Conservation (phyloP, 2,113 vertebrate genomes). For the Noturus placidus region DNA sequence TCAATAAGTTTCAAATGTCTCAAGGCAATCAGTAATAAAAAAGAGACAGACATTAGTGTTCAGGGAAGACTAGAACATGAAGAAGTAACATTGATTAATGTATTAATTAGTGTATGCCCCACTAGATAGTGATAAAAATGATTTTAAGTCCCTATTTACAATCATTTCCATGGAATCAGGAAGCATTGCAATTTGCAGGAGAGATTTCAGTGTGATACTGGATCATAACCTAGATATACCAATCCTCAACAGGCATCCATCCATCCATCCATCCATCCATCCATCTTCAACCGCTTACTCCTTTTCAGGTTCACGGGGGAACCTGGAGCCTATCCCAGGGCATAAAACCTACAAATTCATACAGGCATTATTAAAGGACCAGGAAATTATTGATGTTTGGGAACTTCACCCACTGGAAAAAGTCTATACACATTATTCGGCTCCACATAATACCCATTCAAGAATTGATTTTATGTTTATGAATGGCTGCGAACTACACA, state of each 20-base stretch:
- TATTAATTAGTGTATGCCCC: too few relatives aligned
- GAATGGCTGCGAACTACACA: not conserved
- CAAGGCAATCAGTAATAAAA: not conserved
- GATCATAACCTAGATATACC: not conserved
- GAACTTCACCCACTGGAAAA: too few relatives aligned
- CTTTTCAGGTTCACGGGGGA: too few relatives aligned
- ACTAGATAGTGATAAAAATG: too few relatives aligned
- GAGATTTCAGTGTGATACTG: not conserved
- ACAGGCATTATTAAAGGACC: not conserved
- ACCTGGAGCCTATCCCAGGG: too few relatives aligned
- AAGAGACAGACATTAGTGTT: not conserved
- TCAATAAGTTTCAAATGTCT: not conserved
- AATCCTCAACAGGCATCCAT: not conserved
- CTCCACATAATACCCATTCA: not conserved
- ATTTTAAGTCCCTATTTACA: too few relatives aligned
- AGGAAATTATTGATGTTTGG: not conserved
- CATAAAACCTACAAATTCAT: not conserved
- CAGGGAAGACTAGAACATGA: not conserved
- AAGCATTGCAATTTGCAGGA: too few relatives aligned
- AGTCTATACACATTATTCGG: not conserved
- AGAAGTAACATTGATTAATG: not conserved
- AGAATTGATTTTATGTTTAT: not conserved
- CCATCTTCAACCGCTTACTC: too few relatives aligned
- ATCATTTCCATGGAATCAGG: too few relatives aligned
- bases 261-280: too few relatives aligned